Conservation (phyloP, 2,797 vertebrate species). For the Erethizon dorsatum region DNA sequence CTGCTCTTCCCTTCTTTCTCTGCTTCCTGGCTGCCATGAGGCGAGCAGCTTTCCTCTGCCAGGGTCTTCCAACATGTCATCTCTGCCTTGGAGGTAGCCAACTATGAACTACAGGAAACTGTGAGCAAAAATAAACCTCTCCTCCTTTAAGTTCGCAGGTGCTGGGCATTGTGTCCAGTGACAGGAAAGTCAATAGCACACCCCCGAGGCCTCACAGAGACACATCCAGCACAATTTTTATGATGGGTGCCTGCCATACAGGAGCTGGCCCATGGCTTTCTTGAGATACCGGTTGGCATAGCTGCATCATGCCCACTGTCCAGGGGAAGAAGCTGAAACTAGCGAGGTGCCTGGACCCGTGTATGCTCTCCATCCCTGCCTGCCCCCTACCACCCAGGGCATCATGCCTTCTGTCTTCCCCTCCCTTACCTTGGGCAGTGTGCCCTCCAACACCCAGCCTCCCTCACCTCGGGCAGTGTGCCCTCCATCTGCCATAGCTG, state of each 20-base stretch:
- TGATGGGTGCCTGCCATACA: neutral
- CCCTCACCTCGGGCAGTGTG: slow-evolving; percentile 95
- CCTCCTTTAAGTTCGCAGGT: neutral
- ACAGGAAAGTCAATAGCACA: neutral
- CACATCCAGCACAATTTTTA: too few species aligned
- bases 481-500: slow-evolving; percentile 96
- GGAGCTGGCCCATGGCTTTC: neutral
- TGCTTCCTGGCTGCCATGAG: neutral
- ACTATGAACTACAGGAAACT: neutral
- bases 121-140: neutral
- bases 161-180: neutral
- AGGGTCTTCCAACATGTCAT: neutral
- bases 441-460: too few species aligned
- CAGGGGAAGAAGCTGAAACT: neutral
- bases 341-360: accelerated
- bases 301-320: neutral
- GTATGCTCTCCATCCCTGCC: neutral
- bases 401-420: neutral
- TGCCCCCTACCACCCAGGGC: too few species aligned
- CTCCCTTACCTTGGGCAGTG: neutral
- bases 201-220: neutral
- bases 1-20: neutral
- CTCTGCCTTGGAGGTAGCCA: neutral
- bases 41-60: neutral
- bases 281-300: too few species aligned